Evolutionary conservation across 2,113 vertebrate genomes (phyloP).

Genomic region (Acrocephalus kingi): DNA sequence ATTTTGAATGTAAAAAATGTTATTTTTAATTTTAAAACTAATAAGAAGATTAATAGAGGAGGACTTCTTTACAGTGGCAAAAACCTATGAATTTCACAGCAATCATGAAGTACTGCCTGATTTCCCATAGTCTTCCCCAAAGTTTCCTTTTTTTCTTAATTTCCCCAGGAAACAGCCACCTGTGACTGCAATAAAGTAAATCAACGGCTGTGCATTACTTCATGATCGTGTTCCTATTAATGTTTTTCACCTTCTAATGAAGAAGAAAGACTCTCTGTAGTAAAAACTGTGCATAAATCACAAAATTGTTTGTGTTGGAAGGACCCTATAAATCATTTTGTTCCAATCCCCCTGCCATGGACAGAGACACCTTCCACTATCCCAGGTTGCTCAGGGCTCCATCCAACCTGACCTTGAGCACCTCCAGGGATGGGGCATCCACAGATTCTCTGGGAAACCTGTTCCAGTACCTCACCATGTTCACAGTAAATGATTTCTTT

Average conservation of each 20-base stretch:
- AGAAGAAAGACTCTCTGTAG: neutral
- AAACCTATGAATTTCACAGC: neutral
- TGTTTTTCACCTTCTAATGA: neutral
- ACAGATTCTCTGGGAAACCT: neutral
- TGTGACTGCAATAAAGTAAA: neutral
- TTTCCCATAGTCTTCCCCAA: neutral
- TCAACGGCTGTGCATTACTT: neutral
- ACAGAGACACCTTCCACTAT: neutral
- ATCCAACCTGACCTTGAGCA: neutral
- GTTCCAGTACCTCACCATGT: neutral
- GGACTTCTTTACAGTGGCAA: neutral
- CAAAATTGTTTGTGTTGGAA: neutral
- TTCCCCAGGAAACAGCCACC: neutral
- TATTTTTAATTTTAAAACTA: neutral
- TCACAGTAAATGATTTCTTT: neutral
- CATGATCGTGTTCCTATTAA: neutral
- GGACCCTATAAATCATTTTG: neutral
- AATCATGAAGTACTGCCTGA: neutral
- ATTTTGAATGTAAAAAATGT: neutral
- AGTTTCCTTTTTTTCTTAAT: neutral
- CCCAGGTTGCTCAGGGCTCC: neutral
- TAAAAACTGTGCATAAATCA: neutral
- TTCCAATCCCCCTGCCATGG: accelerated
- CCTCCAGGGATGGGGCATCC: neutral
- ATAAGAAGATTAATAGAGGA: neutral